A percentile compares a stretch with the other conserved stretches of the same genome.
Evolutionary conservation across 2,113 vertebrate genomes (phyloP).

Genomic region (Solenodon paradoxus): DNA sequence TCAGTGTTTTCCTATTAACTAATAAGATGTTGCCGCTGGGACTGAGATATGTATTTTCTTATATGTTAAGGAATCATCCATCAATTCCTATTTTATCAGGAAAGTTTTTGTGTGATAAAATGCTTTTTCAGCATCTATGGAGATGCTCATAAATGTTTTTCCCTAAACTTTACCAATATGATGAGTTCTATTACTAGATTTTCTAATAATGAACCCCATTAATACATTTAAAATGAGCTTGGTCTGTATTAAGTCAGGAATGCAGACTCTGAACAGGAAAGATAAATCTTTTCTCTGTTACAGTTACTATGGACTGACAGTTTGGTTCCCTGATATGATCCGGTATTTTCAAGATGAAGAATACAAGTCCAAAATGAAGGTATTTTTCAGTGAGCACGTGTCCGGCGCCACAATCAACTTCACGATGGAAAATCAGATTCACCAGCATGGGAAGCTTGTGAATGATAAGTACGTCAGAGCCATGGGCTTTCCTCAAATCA

Average conservation of each 20-base stretch:
- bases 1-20: background rate
- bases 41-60: background rate
- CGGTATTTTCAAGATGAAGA: slow-evolving; percentile 95
- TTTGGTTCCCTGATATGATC: slow-evolving; percentile 99
- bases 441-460: slow-evolving; percentile 91
- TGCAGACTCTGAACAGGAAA: background rate
- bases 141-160: background rate
- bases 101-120: background rate
- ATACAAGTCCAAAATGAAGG: slow-evolving; percentile 89
- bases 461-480: slow-evolving; percentile 89
- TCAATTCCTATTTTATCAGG: background rate
- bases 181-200: background rate
- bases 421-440: slow-evolving; percentile 96
- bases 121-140: background rate
- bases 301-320: slow-evolving; percentile 96
- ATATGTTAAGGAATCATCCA: background rate
- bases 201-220: background rate
- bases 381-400: slow-evolving; percentile 90
- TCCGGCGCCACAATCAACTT: slow-evolving; percentile 95
- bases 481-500: fast-evolving
- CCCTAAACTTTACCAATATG: background rate
- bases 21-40: background rate
- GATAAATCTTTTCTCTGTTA: background rate
- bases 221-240: background rate
- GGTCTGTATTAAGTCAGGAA: too few relatives aligned